phyloP scores from a whole-genome alignment of 2,797 vertebrate genomes.

The Microhierax caerulescens region DNA sequence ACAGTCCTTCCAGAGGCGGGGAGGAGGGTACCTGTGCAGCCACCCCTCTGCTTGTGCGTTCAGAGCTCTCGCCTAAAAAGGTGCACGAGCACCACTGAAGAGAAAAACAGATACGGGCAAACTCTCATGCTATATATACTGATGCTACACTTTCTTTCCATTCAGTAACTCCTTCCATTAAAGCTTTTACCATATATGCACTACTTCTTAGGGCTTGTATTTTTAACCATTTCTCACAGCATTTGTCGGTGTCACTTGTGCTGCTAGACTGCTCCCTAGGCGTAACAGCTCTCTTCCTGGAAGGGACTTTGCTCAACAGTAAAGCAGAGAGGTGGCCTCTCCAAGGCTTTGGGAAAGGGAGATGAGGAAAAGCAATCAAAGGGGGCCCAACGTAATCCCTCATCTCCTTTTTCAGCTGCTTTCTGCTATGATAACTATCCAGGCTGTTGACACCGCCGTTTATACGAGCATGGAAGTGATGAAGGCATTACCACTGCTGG shows the following conservation, averaged over 20 bases:
- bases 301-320: neutral
- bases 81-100: neutral
- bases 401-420: neutral
- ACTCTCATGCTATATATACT: neutral
- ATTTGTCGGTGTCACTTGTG: neutral
- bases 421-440: constrained; percentile 30
- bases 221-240: constrained; percentile 40
- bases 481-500: constrained; percentile 3
- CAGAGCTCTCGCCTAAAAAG: constrained; percentile 13
- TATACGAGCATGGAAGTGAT: neutral
- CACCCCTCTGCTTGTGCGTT: neutral
- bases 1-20: neutral
- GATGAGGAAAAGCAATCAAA: neutral
- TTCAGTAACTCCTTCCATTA: constrained; percentile 56
- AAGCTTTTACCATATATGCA: constrained; percentile 56
- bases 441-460: neutral
- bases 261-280: neutral
- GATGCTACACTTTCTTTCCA: constrained; percentile 40
- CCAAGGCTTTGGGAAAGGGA: neutral
- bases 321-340: neutral
- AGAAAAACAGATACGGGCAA: constrained; percentile 14
- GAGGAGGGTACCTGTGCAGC: neutral
- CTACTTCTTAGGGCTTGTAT: neutral
- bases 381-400: neutral
- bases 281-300: neutral